Evolutionary conservation across 2,888 invertebrate genomes (phyloP), one percentile per base, ranked within the genome.

Genomic region (Pammene fasciana): DNA sequence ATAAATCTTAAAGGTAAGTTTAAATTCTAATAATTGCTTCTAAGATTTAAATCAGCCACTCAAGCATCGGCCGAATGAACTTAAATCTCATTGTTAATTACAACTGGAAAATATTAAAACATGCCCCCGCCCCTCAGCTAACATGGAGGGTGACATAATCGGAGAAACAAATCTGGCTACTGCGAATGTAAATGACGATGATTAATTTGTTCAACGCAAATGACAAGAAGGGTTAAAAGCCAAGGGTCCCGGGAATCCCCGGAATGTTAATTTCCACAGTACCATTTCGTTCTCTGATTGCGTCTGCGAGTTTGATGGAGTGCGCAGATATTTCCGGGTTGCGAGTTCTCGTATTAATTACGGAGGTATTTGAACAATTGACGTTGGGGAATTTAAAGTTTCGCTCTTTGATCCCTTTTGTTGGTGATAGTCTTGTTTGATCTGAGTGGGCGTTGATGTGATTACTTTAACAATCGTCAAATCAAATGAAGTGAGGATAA

Each of bases 151-250:
- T 87, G 90, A 88, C 88, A 88, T 90, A 92, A 92, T 92, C 92
- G 90, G 75, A 88, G 92, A 90, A 92, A 92, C 92, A 92, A 92
- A 92, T 92, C 92, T 90, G 88, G 86, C 89, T 86, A 89, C 90
- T 88, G 86, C 86, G 92, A 90, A 92, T 92, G 88, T 90, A 92
- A 92, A 92, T 92, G 92, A 92, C 90, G 90, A 91, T 92, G 92
- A 92, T 92, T 92, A 92, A 92, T 92, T 91, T 90, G 92, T 90
- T 89, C 90, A 86, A 87, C 87, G 84, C 86, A 86, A 91, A 92
- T 91, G 91, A 92, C 91, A 89, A 86, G 91, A 92, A 92, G 92
- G 92, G 92, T 92, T 92, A 90, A 89, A 88, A 84, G 85, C 81
- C 86, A 84, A 84, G 86, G 90, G 85, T 79, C 73, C 73, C 78